These are phyloP conservation scores for Papilio gigon DNA, from an alignment of 2,888 invertebrate genomes.

Conservation along the genomic window DNA sequence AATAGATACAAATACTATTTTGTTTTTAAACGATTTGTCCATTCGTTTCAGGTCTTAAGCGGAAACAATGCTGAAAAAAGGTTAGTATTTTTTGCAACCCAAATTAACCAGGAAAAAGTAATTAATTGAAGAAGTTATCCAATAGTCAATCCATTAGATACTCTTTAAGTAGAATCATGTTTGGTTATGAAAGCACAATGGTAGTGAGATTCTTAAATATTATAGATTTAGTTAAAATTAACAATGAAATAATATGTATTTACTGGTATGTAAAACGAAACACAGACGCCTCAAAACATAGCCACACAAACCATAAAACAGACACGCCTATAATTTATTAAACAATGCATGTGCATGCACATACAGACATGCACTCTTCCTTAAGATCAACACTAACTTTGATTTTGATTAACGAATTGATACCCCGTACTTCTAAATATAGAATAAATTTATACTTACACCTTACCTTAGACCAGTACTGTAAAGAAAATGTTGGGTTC, in stretches of 20 bases:
- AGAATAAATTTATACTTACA: too few species aligned
- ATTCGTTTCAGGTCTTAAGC: slow-evolving; percentile 73
- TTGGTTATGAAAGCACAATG: background rate
- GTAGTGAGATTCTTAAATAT: background rate
- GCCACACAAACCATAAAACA: background rate
- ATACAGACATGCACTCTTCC: slow-evolving; percentile 1
- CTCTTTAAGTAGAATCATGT: background rate
- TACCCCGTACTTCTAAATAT: too few species aligned
- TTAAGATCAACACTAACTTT: background rate
- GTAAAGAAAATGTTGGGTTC: too few species aligned
- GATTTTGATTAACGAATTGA: background rate
- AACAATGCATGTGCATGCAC: slow-evolving; percentile 21
- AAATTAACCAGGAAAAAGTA: background rate
- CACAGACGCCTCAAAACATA: background rate
- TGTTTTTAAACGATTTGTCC: background rate
- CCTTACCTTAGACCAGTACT: too few species aligned
- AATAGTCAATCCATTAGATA: background rate
- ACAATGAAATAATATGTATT: background rate
- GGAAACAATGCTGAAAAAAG: slow-evolving; percentile 71
- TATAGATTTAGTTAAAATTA: background rate
- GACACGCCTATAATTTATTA: background rate
- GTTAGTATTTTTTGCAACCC: slow-evolving; percentile 54
- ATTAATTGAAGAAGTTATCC: background rate
- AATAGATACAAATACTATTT: background rate
- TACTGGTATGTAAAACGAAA: background rate